Percentiles rank a stretch among this genome's conserved stretches.
Evolutionary conservation across 2,888 invertebrate species (phyloP).

Genomic region (Aelia acuminata): DNA sequence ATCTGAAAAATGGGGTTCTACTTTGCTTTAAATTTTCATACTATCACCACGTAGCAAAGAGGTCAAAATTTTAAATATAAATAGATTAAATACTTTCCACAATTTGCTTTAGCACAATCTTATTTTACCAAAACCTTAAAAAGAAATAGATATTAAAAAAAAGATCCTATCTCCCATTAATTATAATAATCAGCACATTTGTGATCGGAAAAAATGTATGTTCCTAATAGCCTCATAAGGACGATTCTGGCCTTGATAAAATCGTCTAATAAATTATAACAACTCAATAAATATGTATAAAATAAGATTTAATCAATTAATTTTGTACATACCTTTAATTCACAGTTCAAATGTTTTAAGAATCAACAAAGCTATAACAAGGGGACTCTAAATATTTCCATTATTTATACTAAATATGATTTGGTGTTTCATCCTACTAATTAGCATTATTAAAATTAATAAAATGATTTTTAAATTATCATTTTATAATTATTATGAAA

Average conservation of each 20-base stretch:
- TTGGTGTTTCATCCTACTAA: not conserved
- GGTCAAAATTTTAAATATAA: not conserved
- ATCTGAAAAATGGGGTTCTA: not conserved
- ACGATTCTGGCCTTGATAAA: not conserved
- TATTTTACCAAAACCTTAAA: not conserved
- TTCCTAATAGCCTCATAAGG: not conserved
- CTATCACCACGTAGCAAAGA: not conserved
- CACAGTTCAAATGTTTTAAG: not conserved
- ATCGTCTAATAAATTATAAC: not conserved
- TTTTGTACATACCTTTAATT: not conserved
- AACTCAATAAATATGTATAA: not conserved
- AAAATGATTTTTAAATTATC: not conserved
- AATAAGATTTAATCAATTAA: not conserved
- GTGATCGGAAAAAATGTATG: too few relatives aligned
- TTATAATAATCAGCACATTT: too few relatives aligned
- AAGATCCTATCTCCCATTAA: too few relatives aligned
- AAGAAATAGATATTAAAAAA: too few relatives aligned
- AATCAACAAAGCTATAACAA: not conserved
- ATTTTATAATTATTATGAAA: not conserved
- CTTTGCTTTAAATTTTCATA: not conserved
- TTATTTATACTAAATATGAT: not conserved
- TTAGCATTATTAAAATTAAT: not conserved
- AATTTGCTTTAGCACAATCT: not conserved
- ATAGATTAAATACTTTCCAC: not conserved
- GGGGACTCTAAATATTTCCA: not conserved